Conservation (phyloP, 2,888 invertebrate species). For the Cerastis rubricosa region DNA sequence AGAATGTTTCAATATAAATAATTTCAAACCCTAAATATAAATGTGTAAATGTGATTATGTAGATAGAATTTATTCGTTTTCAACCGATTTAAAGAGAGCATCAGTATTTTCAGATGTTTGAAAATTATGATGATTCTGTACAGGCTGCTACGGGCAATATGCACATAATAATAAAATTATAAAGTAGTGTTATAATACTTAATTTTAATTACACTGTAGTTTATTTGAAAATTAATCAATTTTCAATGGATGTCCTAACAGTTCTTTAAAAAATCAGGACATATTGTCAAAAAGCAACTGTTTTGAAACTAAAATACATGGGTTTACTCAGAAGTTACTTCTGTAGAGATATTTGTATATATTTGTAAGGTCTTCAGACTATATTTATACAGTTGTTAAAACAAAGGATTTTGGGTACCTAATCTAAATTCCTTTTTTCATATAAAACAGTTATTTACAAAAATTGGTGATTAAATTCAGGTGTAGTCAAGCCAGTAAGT, state of each 20-base stretch:
- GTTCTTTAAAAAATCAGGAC: neutral
- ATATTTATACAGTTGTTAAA: neutral
- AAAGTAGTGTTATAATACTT: neutral
- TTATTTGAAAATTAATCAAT: neutral
- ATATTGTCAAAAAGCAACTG: too few species aligned
- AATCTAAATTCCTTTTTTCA: neutral
- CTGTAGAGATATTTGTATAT: conserved; percentile 4
- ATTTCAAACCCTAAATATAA: conserved; percentile 74
- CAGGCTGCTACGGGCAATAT: conserved; percentile 13
- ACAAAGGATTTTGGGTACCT: neutral
- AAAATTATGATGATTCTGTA: conserved; percentile 54
- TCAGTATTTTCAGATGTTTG: conserved; percentile 59
- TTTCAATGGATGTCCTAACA: neutral
- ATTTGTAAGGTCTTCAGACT: neutral
- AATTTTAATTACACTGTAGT: neutral
- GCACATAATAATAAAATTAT: conserved; percentile 23
- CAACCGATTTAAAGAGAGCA: conserved; percentile 38
- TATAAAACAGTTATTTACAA: neutral
- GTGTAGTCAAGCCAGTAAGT: neutral
- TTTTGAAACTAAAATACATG: neutral
- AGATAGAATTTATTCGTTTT: conserved; percentile 61
- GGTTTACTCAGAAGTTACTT: neutral
- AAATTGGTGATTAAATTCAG: neutral
- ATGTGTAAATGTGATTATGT: conserved; percentile 77
- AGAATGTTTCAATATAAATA: conserved; percentile 11